Conservation (phyloP, 2,797 vertebrate species). For the Gila robusta region DNA sequence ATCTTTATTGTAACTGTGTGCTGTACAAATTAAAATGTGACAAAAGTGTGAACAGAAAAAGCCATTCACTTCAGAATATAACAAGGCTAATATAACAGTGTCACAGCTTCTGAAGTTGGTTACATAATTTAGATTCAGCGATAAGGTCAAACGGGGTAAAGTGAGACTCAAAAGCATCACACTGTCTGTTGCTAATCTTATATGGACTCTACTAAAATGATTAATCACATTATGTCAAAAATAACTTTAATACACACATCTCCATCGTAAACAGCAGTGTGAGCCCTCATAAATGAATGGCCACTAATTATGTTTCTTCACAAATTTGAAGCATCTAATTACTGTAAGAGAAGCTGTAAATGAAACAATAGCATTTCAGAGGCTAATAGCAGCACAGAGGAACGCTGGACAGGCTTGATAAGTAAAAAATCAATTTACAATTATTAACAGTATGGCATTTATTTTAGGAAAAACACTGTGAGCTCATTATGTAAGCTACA, state of each 20-base stretch:
- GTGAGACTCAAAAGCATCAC: slow-evolving; percentile 6
- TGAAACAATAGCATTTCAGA: slow-evolving; percentile 48
- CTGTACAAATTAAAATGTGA: slow-evolving; percentile 12
- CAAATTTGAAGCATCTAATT: slow-evolving; percentile 59
- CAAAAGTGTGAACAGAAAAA: slow-evolving; percentile 24
- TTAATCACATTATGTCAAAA: slow-evolving; percentile 36
- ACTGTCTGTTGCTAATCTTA: slow-evolving; percentile 14
- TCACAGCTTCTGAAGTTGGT: slow-evolving; percentile 32
- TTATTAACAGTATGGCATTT: slow-evolving; percentile 63
- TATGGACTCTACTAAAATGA: slow-evolving; percentile 35
- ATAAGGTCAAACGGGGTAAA: slow-evolving; percentile 11
- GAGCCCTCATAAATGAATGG: slow-evolving; percentile 48
- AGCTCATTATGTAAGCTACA: slow-evolving; percentile 35
- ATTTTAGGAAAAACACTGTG: slow-evolving; percentile 43
- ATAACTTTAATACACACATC: slow-evolving; percentile 40
- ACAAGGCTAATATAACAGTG: slow-evolving; percentile 14
- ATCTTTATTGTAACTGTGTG: neutral
- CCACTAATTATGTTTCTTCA: slow-evolving; percentile 52
- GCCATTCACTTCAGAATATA: slow-evolving; percentile 19
- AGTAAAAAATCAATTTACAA: slow-evolving; percentile 67
- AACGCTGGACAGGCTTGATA: slow-evolving; percentile 66
- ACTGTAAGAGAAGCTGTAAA: slow-evolving; percentile 61
- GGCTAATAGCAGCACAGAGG: slow-evolving; percentile 54
- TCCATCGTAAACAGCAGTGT: slow-evolving; percentile 23
- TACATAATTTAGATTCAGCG: slow-evolving; percentile 29